Evolutionary conservation across 2,888 invertebrate genomes (phyloP).

Genomic region (Himalopsyche kuldschensis): DNA sequence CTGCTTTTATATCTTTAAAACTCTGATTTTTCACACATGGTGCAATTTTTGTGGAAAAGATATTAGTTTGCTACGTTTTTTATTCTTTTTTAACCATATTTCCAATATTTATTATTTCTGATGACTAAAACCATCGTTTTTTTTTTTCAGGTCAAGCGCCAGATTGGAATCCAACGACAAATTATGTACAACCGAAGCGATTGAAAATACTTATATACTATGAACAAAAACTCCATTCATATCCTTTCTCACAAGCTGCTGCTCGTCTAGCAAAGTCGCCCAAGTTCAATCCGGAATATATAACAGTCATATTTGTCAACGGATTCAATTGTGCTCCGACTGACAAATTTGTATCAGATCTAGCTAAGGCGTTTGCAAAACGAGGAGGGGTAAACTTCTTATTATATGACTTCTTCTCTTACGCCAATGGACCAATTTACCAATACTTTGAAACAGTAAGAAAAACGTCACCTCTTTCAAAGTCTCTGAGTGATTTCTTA

Average conservation of each 20-base stretch:
- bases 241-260: slow-evolving; percentile 18
- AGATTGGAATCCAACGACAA: background rate
- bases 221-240: slow-evolving; percentile 7
- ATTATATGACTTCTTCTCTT: slow-evolving; percentile 20
- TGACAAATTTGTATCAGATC: slow-evolving; percentile 16
- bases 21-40: too few species aligned
- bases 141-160: slow-evolving; percentile 24
- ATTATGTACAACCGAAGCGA: background rate
- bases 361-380: slow-evolving; percentile 18
- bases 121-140: background rate
- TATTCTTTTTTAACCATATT: too few species aligned
- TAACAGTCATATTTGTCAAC: slow-evolving; percentile 29
- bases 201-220: slow-evolving; percentile 14
- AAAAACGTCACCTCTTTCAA: slow-evolving; percentile 14
- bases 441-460: background rate
- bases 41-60: too few species aligned
- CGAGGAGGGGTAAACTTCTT: slow-evolving; percentile 22
- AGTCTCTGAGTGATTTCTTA: slow-evolving; percentile 26
- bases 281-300: slow-evolving; percentile 9
- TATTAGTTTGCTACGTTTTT: too few species aligned
- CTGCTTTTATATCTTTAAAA: too few species aligned
- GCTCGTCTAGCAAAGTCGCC: background rate
- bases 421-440: slow-evolving; percentile 8
- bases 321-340: slow-evolving; percentile 25
- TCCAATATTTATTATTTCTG: too few species aligned